Conservation (phyloP, 2,888 invertebrate genomes). For the Diplolepis rosae region DNA sequence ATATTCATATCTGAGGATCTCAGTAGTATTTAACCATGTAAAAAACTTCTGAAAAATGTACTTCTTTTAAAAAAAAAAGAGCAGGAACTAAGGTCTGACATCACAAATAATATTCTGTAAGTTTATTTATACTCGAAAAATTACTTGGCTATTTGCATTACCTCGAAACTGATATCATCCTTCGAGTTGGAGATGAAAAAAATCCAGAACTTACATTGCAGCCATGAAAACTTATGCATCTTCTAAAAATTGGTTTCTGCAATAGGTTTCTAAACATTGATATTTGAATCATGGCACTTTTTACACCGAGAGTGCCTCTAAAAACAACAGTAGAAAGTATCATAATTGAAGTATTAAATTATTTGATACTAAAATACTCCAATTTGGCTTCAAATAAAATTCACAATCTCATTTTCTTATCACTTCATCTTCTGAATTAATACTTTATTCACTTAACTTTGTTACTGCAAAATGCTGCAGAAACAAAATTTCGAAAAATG, state of each 20-base stretch:
- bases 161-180: background rate
- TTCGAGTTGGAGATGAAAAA: background rate
- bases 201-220: background rate
- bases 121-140: no score
- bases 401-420: background rate
- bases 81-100: no score
- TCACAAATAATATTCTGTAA: no score
- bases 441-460: no score
- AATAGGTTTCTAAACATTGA: background rate
- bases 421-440: no score
- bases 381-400: background rate
- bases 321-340: background rate
- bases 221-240: background rate
- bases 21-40: no score
- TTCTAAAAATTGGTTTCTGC: background rate
- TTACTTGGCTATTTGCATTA: no score
- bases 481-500: no score
- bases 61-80: no score
- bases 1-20: no score
- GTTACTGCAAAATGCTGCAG: no score
- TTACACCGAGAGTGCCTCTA: background rate
- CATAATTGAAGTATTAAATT: background rate
- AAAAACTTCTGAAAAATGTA: background rate
- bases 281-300: background rate
- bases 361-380: background rate